Percentiles rank a stretch among this genome's conserved stretches.
phyloP scores from a whole-genome alignment of 2,888 invertebrate species.

The Spilarctia lutea region DNA sequence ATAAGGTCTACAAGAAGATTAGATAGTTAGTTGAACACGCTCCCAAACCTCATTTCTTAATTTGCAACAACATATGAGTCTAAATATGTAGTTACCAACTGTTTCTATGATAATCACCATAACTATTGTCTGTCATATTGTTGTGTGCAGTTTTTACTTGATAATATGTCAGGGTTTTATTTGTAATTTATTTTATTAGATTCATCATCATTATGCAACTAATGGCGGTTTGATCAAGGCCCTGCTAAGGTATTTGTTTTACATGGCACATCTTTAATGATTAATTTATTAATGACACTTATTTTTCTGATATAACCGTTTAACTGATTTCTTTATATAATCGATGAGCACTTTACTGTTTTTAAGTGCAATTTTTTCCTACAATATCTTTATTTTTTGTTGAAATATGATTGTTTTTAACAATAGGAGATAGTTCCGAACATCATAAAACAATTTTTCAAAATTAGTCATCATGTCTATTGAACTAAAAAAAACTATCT shows the following conservation, averaged over 20 bases:
- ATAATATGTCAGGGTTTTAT: conserved; percentile 43
- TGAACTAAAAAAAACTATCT: not conserved
- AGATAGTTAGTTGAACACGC: no score
- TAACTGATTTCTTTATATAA: no score
- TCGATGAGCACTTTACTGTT: no score
- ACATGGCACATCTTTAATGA: not conserved
- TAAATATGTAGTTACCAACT: not conserved
- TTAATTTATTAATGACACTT: not conserved
- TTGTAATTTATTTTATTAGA: conserved; percentile 42
- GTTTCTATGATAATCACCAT: not conserved
- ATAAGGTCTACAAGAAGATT: no score
- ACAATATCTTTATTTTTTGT: no score
- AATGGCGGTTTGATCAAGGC: conserved; percentile 34
- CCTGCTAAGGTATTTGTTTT: conserved; percentile 14
- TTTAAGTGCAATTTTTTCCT: no score
- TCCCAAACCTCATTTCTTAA: not conserved
- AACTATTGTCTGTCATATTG: not conserved
- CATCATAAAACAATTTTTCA: no score
- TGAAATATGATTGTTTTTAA: no score
- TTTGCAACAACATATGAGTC: not conserved
- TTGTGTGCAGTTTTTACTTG: conserved; percentile 22
- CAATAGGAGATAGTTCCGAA: no score
- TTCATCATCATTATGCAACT: conserved; percentile 43
- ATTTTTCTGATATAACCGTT: not conserved
- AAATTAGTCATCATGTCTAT: no score